Base-by-base conservation (phyloP, 2,113 vertebrate species). In the Pithys albifrons region DNA sequence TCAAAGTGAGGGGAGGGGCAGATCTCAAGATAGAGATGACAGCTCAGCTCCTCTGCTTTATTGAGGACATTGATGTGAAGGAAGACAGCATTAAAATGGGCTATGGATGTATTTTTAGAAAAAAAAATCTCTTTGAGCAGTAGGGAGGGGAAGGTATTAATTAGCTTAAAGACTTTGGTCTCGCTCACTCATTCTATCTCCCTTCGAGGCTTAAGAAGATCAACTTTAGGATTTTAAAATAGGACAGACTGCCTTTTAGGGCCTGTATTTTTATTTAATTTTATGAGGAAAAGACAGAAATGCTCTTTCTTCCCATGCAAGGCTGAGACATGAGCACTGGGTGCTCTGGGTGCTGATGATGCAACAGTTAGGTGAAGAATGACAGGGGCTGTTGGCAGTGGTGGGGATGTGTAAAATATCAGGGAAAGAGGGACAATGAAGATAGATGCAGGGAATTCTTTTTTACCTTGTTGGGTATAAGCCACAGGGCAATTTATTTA, bases 121-220 rank as follows among this genome's bases (percentile, higher is more conserved):
- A 83, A 88, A 91, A 89, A 95, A 80, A 83, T 48, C 24, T 95
- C 75, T 95, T 24, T 58, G 46, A 83, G 54, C 70, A 87, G 65
- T 24, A 90, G 91, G 89, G 89, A 92, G 89, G 64, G 78, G 85
- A 96, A 95, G 49, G 78, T 95, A 96, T 96, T 96, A 96, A 97
- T 97, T 97, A 97, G 92, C 94, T 97, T 94, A 97, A 96, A 95
- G 85, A 85, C 96, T 97, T 97, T 96, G 91, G 92, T 87, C 64
- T 95, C 17, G 1, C 81, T 97, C 91, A 73, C 46, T 94, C 69
- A 80, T 70, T 95, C 71, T 57, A 24, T 95, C 94, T 97, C 64
- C 70, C 64, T 95, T 69, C 5, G 0, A 96, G 52, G 57, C 75
- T 91, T 97, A 97, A 90, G 94, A 94, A 95, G 93, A 96, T 96